Base-by-base conservation (phyloP, 2,888 invertebrate species). In the Drosophila nr. medialis region DNA sequence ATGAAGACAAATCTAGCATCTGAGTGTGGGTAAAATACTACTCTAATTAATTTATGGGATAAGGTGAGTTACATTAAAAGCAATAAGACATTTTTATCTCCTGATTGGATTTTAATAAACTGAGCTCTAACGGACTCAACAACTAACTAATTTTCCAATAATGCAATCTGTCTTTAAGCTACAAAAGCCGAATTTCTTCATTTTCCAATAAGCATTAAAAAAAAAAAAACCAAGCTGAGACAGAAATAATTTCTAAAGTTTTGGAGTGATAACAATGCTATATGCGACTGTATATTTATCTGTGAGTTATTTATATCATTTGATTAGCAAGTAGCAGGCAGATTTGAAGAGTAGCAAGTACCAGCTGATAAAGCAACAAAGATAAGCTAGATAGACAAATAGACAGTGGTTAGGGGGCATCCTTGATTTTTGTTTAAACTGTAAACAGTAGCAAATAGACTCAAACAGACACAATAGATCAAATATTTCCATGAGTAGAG, bases 1-100 rank as follows among this genome's bases (percentile, higher is more conserved):
- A 71, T 72, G 21, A 72, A 42, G 38, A 36, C 2, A 56, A 38
- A 24, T 21, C 21, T 10, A n/a, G 15, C 29, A 29, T 5, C 29
- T 55, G n/a, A 24, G 24, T 40, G 10, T 24, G 27, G 24, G 30
- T 15, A 21, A 24, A 36, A 18, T 50, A 24, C 11, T 38, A 36
- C 7, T 8, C 2, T 18, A n/a, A 18, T 60, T n/a, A 49, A 58
- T 59, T 42, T 24, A 54, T 30, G 29, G 30, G 30, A 30, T 62
- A 21, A 40, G 24, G 4, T 32, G 11, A 34, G 15, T 2, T 53
- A 45, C 32, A 27, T 1, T 24, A 36, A 27, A 27, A 1, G 38
- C 38, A n/a, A 40, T 11, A 30, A n/a, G 18, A 18, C 1, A 8
- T 38, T 40, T 40, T 18, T 2, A 38, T 18, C 8, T 34, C 5